Evolutionary conservation across 2,888 invertebrate genomes (phyloP).

Genomic region (Trissolcus brochymenae): DNA sequence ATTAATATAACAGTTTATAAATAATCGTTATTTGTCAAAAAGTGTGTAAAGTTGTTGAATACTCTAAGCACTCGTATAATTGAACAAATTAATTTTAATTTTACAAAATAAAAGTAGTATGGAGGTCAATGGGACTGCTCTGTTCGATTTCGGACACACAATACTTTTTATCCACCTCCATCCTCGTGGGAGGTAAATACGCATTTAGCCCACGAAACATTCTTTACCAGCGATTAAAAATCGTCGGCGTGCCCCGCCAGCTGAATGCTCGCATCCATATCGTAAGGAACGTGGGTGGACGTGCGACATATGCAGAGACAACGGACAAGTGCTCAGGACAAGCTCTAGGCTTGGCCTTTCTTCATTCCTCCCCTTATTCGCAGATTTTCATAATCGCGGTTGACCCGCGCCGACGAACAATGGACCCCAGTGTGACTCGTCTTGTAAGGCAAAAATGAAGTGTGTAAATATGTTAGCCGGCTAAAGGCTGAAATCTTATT

Average conservation of each 20-base stretch:
- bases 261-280: constrained; percentile 73
- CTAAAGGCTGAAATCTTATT: neutral
- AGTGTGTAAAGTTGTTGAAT: no score
- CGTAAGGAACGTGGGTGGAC: constrained; percentile 71
- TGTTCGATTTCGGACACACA: constrained; percentile 57
- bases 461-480: constrained; percentile 4
- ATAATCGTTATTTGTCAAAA: no score
- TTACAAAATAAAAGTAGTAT: no score
- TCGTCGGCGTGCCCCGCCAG: constrained; percentile 61
- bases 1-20: no score
- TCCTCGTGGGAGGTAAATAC: constrained; percentile 60
- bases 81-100: neutral
- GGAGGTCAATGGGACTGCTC: constrained; percentile 37
- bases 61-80: no score
- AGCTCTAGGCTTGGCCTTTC: constrained; percentile 44
- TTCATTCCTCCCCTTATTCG: constrained; percentile 51
- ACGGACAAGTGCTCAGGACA: constrained; percentile 67
- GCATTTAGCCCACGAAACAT: constrained; percentile 59
- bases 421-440: constrained; percentile 46
- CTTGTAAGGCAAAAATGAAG: constrained; percentile 27
- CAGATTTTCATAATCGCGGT: constrained; percentile 57
- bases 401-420: constrained; percentile 42
- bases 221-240: constrained; percentile 59
- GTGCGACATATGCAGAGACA: constrained; percentile 69
- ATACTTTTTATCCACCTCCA: constrained; percentile 54